Base-by-base conservation (phyloP, 2,888 invertebrate species). In the Amiota mariae region DNA sequence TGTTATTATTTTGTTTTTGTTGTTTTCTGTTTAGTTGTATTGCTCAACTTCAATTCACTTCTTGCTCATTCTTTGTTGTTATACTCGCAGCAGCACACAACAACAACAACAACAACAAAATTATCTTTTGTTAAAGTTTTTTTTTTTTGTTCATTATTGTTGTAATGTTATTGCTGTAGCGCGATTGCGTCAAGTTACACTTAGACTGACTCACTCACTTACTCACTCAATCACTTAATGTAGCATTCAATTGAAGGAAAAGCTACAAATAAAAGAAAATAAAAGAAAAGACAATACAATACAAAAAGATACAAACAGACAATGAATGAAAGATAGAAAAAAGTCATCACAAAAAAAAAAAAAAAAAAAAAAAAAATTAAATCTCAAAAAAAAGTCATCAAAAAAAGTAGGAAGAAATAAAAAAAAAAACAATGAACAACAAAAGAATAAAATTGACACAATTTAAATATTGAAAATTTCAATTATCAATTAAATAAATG, bases 401-500 rank as follows among this genome's bases (percentile, higher is more conserved):
- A 6, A 36, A 36, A 6, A 36, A 36, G 36, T 4, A 36, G 36
- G 36, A 24, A 6, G 6, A 36, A 36, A 36, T 36, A 36, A 36
- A 36, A 36, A 6, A 36, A 36, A 36, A 36, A 36, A 6, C 4
- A 36, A 36, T 6, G 36, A 36, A 36, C 4, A 36, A 36, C 3
- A 36, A n/a, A n/a, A n/a, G 8, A 36, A 36, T 36, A 36, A 36
- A 36, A 36, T 36, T 36, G 36, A 18, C 24, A 84, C 80, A 79
- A 85, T 85, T 79, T 83, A 84, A 86, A 84, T 81, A 79, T 77
- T 72, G 56, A 61, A 61, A 71, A 48, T 80, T 78, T 78, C 86
- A 85, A 84, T 86, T 85, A 85, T 84, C 87, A 87, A 87, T 88
- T 88, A 87, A 87, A 87, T 86, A 82, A 82, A 81, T 76, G 84